Conservation (phyloP, 1,140 invertebrate genomes). For the Chrysopa pallens region DNA sequence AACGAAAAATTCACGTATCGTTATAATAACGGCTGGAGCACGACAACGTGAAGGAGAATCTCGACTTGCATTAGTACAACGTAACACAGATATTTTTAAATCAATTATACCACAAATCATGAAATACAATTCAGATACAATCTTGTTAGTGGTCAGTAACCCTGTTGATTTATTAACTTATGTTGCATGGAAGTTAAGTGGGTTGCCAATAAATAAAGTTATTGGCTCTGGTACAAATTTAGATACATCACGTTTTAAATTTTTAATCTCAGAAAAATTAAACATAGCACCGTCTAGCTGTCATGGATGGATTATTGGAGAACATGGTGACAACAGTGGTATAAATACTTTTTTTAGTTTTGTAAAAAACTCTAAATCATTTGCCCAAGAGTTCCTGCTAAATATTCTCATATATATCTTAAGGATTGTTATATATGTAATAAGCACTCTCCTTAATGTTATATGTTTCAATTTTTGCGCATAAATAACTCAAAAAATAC, state of each 20-base stretch:
- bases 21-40: conserved; percentile 37
- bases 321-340: conserved; percentile 45
- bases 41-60: conserved; percentile 33
- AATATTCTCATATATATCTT: no score
- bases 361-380: no score
- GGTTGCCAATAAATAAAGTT: conserved; percentile 35
- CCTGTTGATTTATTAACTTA: conserved; percentile 47
- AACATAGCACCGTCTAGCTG: conserved; percentile 32
- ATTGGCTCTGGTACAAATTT: conserved; percentile 44
- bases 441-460: no score
- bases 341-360: conserved; percentile 6
- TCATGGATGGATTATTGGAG: conserved; percentile 40
- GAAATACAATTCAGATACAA: conserved; percentile 35
- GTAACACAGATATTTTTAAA: conserved; percentile 39
- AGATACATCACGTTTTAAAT: conserved; percentile 41
- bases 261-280: conserved; percentile 33
- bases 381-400: no score
- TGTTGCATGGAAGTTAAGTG: conserved; percentile 46
- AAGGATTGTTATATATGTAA: no score
- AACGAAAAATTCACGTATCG: conserved; percentile 28
- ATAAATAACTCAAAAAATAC: no score
- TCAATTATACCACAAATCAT: conserved; percentile 32
- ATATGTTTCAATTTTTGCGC: no score
- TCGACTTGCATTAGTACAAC: conserved; percentile 31
- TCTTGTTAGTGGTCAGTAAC: conserved; percentile 39